Base-by-base conservation (phyloP, 1,140 invertebrate species). In the Psix sp. region DNA sequence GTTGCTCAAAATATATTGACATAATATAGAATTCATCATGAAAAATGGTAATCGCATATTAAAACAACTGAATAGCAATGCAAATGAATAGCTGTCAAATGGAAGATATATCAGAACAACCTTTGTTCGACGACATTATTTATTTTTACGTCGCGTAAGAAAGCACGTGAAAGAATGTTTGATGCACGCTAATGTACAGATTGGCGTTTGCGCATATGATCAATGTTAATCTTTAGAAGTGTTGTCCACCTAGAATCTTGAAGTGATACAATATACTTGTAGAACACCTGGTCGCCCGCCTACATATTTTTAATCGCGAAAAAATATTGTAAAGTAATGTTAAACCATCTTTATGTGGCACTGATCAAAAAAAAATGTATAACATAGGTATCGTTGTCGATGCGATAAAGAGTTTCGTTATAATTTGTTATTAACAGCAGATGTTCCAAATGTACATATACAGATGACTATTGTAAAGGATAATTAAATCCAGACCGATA, bases 181-280 rank as follows among this genome's bases (percentile, higher is more conserved):
- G 66, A 67, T 45, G 60, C 63, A 62, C 54, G 56, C 33, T 49
- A 54, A 43, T 51, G 35, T 46, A 57, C 35, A 57, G 60, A 76
- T 67, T 74, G 62, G 77, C 75, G 65, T 73, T 74, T 39, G 77
- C 60, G 68, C 73, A 71, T 75, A 60, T 54, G 67, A 63, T 74
- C 63, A 75, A 77, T 77, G 68, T 76, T 65, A 77, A 74, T 76
- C 60, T 56, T 48, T 67, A 38, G 29, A 59, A 38, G 46, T 38
- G 62, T 60, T 72, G 67, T 78, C 51, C 15, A 52, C 40, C 11
- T 51, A 39, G 31, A 59, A 16, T 38, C 35, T 51, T 60, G 60
- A 49, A 45, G 38, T 35, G 62, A 46, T 42, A 56, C 59, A 75
- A 62, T 62, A 46, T 59, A 1, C 65, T 68, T 48, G 39, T 36